These are phyloP conservation scores for Ernsta delagoae DNA, from an alignment of 2,888 invertebrate genomes.

Conservation along the genomic window DNA sequence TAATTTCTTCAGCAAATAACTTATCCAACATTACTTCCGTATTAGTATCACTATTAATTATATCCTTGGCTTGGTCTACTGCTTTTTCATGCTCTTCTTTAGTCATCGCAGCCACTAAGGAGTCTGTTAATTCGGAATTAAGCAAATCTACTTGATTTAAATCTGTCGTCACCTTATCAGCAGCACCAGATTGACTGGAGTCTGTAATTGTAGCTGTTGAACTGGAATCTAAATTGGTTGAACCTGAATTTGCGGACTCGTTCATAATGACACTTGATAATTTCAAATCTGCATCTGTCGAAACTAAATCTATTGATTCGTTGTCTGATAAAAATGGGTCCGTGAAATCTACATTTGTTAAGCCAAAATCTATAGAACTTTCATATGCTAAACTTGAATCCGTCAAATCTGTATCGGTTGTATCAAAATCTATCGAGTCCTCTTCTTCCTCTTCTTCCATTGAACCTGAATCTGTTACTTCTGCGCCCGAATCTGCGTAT, in stretches of 20 bases:
- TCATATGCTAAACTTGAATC: no score
- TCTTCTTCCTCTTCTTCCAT: no score
- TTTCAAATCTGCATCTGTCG: no score
- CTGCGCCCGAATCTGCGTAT: background rate
- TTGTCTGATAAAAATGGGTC: no score
- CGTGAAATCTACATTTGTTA: no score
- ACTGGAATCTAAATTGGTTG: background rate
- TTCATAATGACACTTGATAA: no score
- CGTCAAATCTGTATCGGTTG: background rate
- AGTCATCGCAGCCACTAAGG: constrained; percentile 18
- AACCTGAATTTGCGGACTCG: no score
- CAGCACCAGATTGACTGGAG: background rate
- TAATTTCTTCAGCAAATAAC: constrained; percentile 48
- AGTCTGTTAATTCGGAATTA: background rate
- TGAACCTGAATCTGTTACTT: background rate
- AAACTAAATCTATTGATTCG: no score
- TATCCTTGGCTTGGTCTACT: constrained; percentile 48
- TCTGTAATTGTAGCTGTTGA: background rate
- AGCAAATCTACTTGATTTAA: background rate
- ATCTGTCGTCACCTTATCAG: background rate
- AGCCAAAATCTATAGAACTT: no score
- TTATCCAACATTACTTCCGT: constrained; percentile 47
- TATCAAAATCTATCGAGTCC: background rate
- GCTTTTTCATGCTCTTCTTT: constrained; percentile 45
- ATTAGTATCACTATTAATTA: constrained; percentile 54